Conservation (phyloP, 2,888 invertebrate genomes). For the Amphipyra tragopoginis region DNA sequence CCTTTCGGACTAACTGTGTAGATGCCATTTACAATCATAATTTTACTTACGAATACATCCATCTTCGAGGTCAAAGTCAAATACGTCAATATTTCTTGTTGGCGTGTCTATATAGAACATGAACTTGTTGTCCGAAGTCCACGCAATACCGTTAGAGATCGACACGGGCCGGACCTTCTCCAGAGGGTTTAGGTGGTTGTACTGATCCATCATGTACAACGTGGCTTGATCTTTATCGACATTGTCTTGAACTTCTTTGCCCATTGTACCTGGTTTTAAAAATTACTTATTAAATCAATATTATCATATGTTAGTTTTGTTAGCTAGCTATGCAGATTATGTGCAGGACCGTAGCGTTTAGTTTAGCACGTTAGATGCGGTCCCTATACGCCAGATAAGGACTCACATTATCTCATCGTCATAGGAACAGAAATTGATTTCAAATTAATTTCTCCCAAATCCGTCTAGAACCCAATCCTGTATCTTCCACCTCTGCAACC, state of each 20-base stretch:
- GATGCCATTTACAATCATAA: too few relatives aligned
- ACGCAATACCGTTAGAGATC: conserved; percentile 95
- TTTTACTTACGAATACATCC: conserved; percentile 90
- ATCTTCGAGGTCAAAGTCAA: conserved; percentile 91
- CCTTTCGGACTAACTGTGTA: too few relatives aligned
- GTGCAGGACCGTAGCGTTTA: too few relatives aligned
- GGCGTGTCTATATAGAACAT: conserved; percentile 95
- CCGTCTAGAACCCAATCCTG: too few relatives aligned
- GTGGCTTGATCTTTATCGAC: conserved; percentile 88
- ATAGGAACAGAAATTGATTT: too few relatives aligned
- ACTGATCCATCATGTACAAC: conserved; percentile 89
- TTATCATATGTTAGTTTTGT: too few relatives aligned
- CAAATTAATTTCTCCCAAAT: too few relatives aligned
- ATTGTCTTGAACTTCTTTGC: conserved; percentile 85
- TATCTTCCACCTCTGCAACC: too few relatives aligned
- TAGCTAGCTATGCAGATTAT: too few relatives aligned
- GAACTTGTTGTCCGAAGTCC: conserved; percentile 92
- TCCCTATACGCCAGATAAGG: too few relatives aligned
- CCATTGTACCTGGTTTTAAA: conserved; percentile 90
- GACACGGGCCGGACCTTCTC: conserved; percentile 86
- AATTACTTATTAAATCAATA: not conserved
- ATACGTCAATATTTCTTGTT: conserved; percentile 91
- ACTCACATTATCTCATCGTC: too few relatives aligned
- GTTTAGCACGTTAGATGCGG: too few relatives aligned
- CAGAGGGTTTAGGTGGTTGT: conserved; percentile 74